phyloP scores from a whole-genome alignment of 2,797 vertebrate genomes.

The Sebastes taczanowskii region DNA sequence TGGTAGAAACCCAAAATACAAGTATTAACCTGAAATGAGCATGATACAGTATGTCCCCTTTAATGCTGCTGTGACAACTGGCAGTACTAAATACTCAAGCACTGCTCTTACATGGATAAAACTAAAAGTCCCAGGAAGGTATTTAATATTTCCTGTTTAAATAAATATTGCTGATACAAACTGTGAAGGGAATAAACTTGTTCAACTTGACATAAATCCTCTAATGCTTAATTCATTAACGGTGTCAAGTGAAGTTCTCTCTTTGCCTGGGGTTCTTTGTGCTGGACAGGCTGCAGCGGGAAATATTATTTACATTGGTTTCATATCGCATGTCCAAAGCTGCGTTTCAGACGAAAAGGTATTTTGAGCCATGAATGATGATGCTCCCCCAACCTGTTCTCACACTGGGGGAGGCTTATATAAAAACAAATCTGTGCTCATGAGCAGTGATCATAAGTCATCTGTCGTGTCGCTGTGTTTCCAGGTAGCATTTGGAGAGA shows the following conservation, averaged over 20 bases:
- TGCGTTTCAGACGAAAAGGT: conserved; percentile 14
- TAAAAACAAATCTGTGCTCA: conserved; percentile 27
- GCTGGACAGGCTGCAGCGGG: background rate
- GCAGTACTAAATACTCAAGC: conserved; percentile 18
- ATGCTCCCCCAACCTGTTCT: conserved; percentile 15
- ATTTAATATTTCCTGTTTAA: background rate
- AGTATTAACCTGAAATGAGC: background rate
- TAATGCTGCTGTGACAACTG: conserved; percentile 2
- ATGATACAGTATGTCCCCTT: background rate
- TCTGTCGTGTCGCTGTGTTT: conserved; percentile 3
- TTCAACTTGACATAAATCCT: conserved; percentile 11
- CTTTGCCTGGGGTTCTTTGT: background rate
- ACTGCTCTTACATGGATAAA: background rate
- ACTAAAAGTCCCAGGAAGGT: background rate
- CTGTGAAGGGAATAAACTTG: background rate
- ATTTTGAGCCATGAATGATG: conserved; percentile 4
- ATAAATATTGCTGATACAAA: background rate
- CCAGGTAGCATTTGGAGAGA: conserved; percentile 11
- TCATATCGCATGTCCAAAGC: conserved; percentile 16
- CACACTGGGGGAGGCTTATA: conserved; percentile 5
- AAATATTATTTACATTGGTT: conserved; percentile 20
- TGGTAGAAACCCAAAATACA: background rate
- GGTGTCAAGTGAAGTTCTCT: background rate
- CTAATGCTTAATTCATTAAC: conserved; percentile 32
- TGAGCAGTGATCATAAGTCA: conserved; percentile 5